These are phyloP conservation scores for Drusus annulatus DNA, from an alignment of 1,140 invertebrate species.

Conservation along the genomic window DNA sequence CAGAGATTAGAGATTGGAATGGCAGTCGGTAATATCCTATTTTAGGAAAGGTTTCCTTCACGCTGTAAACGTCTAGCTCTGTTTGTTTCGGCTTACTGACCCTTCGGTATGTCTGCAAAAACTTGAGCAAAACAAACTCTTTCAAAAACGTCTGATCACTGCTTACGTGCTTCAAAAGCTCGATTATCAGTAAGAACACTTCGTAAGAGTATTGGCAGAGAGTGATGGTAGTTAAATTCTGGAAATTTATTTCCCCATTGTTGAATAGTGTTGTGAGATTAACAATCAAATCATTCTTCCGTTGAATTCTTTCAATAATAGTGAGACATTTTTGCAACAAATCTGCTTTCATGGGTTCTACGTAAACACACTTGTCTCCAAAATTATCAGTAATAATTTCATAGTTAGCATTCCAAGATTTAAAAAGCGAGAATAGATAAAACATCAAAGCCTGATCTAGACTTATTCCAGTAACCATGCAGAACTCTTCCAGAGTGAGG, in stretches of 20 bases:
- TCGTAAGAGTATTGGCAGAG: constrained; percentile 71
- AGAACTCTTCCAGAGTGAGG: constrained; percentile 61
- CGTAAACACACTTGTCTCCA: constrained; percentile 61
- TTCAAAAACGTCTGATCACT: constrained; percentile 62
- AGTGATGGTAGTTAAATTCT: constrained; percentile 63
- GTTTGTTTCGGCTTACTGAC: constrained; percentile 67
- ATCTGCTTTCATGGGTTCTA: constrained; percentile 60
- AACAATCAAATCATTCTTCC: constrained; percentile 65
- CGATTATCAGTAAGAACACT: constrained; percentile 67
- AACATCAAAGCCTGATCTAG: constrained; percentile 67
- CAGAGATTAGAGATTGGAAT: constrained; percentile 68
- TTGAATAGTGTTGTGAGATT: constrained; percentile 68
- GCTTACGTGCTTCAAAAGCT: constrained; percentile 62
- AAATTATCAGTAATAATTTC: constrained; percentile 63
- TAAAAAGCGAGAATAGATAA: constrained; percentile 66
- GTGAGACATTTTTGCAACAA: constrained; percentile 63
- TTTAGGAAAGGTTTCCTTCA: constrained; percentile 70
- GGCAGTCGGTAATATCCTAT: constrained; percentile 68
- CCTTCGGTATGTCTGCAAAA: constrained; percentile 67
- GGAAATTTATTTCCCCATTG: constrained; percentile 68
- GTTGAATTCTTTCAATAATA: constrained; percentile 66
- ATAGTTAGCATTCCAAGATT: constrained; percentile 67
- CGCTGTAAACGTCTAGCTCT: constrained; percentile 69
- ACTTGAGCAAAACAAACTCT: constrained; percentile 67
- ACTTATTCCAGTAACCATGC: constrained; percentile 64